Conservation (phyloP, 2,797 vertebrate genomes). For the Thaleichthys pacificus region DNA sequence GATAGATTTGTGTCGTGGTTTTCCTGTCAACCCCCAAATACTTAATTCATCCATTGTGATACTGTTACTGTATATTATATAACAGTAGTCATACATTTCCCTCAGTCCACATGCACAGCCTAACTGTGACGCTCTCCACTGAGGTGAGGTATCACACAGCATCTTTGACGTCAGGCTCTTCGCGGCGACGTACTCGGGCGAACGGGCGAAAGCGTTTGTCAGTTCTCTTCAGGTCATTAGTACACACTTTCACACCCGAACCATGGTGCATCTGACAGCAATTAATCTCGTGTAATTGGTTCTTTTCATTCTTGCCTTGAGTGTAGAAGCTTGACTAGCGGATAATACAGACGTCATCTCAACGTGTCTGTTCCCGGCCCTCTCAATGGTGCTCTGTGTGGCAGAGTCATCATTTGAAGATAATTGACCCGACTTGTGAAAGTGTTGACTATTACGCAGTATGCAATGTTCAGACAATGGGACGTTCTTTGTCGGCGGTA, state of each 20-base stretch:
- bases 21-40: too few species aligned
- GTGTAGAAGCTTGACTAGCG: slow-evolving; percentile 35
- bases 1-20: too few species aligned
- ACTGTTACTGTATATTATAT: too few species aligned
- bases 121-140: too few species aligned
- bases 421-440: slow-evolving; percentile 42
- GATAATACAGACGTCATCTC: slow-evolving; percentile 39
- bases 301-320: slow-evolving; percentile 43
- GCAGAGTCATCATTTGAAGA: slow-evolving; percentile 49
- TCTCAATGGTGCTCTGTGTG: slow-evolving; percentile 48
- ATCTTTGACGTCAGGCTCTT: too few species aligned
- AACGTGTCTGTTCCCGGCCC: slow-evolving; percentile 27
- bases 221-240: slow-evolving; percentile 34
- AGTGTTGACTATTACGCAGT: slow-evolving; percentile 41
- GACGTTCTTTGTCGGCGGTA: slow-evolving; percentile 6
- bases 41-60: too few species aligned
- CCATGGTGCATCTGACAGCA: slow-evolving; percentile 41
- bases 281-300: slow-evolving; percentile 62
- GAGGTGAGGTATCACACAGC: too few species aligned
- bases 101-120: too few species aligned
- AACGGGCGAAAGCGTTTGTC: not conserved
- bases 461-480: slow-evolving; percentile 16
- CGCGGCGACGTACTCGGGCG: not conserved
- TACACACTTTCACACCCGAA: slow-evolving; percentile 42
- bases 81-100: too few species aligned